phyloP scores from a whole-genome alignment of 2,888 invertebrate species.

The Stenichneumon culpator region DNA sequence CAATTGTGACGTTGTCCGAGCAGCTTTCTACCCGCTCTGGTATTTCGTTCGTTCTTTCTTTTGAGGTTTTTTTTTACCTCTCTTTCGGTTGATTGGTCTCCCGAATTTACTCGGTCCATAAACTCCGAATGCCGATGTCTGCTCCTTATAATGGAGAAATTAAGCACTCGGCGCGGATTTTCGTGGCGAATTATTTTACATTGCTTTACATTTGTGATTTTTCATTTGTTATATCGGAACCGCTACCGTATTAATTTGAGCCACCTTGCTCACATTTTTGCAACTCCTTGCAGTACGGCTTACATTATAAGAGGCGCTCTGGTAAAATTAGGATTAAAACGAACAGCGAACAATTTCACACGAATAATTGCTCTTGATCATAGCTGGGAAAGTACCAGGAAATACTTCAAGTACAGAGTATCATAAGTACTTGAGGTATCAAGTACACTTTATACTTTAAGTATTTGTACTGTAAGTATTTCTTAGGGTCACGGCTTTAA shows the following conservation, averaged over 20 bases:
- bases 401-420: too few species aligned
- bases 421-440: too few species aligned
- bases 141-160: slow-evolving; percentile 10
- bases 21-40: slow-evolving; percentile 7
- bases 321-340: too few species aligned
- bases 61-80: neutral
- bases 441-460: too few species aligned
- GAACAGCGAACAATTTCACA: too few species aligned
- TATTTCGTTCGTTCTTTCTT: neutral
- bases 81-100: neutral
- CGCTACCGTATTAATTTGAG: neutral
- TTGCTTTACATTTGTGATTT: neutral
- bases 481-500: too few species aligned
- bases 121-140: slow-evolving; percentile 9
- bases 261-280: neutral
- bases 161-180: neutral
- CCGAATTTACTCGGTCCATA: slow-evolving; percentile 6
- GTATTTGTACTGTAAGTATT: too few species aligned
- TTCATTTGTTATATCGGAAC: neutral
- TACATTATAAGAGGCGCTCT: too few species aligned
- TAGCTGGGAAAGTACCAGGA: too few species aligned
- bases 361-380: too few species aligned
- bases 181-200: neutral
- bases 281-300: neutral
- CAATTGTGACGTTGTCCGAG: slow-evolving; percentile 30